phyloP scores from a whole-genome alignment of 1,140 invertebrate genomes.

The Bombyx mori region DNA sequence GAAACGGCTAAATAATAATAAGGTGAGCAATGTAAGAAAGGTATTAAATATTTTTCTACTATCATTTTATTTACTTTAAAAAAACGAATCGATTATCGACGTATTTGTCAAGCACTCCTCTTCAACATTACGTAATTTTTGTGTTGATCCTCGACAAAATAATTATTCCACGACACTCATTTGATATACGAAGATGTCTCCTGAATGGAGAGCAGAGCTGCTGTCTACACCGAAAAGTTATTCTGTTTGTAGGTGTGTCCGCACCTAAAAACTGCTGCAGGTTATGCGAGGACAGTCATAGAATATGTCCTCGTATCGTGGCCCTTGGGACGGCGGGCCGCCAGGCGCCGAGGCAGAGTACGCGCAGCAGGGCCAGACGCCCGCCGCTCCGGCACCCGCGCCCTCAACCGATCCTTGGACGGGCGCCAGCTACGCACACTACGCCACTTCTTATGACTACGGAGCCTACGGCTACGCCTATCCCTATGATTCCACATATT shows the following conservation, averaged over 20 bases:
- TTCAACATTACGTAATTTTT: constrained; percentile 61
- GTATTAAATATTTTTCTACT: constrained; percentile 20
- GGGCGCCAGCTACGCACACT: constrained; percentile 61
- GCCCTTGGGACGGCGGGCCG: constrained; percentile 65
- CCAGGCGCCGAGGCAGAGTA: constrained; percentile 60
- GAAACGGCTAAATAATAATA: constrained; percentile 34
- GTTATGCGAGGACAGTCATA: constrained; percentile 63
- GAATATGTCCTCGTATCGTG: constrained; percentile 66
- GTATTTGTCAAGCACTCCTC: constrained; percentile 29
- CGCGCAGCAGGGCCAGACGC: constrained; percentile 24
- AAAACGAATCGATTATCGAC: constrained; percentile 28
- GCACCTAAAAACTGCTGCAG: constrained; percentile 71
- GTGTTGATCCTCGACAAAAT: constrained; percentile 51
- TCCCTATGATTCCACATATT: constrained; percentile 51
- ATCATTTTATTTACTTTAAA: too few species aligned
- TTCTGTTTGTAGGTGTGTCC: constrained; percentile 73
- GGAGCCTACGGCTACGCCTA: constrained; percentile 37
- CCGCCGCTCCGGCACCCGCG: constrained; percentile 27
- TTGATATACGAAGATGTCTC: constrained; percentile 37
- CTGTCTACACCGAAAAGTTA: constrained; percentile 72
- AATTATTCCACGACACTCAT: constrained; percentile 42
- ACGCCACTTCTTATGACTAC: constrained; percentile 52
- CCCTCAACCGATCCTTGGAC: constrained; percentile 65
- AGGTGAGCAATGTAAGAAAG: constrained; percentile 53
- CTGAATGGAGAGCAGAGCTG: constrained; percentile 53